Evolutionary conservation across 2,797 vertebrate species (phyloP).

Genomic region (Falco naumanni): DNA sequence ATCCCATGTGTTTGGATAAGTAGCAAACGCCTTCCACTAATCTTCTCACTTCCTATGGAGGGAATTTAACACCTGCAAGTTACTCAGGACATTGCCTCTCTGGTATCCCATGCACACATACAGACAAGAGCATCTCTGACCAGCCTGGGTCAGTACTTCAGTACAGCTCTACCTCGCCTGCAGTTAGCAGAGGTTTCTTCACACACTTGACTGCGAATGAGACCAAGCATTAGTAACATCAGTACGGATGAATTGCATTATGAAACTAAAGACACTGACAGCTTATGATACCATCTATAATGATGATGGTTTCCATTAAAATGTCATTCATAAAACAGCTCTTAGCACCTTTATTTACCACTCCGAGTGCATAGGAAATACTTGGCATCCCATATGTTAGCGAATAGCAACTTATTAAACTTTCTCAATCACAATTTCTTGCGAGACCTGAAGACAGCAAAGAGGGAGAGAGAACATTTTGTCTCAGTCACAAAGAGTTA

Average conservation of each 20-base stretch:
- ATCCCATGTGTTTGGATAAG: neutral
- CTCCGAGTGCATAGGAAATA: neutral
- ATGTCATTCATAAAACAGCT: neutral
- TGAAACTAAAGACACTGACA: neutral
- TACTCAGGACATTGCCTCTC: neutral
- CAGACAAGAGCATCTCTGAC: neutral
- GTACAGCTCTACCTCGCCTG: neutral
- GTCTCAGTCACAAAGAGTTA: neutral
- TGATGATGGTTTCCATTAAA: neutral
- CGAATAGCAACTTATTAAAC: neutral
- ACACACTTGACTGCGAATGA: neutral
- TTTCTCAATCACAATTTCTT: neutral
- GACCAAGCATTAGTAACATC: neutral
- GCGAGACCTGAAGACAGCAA: rapidly evolving
- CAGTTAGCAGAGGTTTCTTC: neutral
- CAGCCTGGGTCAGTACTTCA: neutral
- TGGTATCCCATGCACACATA: neutral
- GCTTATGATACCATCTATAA: neutral
- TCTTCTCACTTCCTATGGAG: neutral
- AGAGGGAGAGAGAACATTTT: neutral
- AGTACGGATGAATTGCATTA: neutral
- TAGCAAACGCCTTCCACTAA: neutral
- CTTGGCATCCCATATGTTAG: neutral
- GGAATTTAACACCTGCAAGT: neutral
- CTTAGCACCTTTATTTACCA: neutral